Evolutionary conservation across 2,113 vertebrate genomes (phyloP).

Genomic region (Stercorarius parasiticus): DNA sequence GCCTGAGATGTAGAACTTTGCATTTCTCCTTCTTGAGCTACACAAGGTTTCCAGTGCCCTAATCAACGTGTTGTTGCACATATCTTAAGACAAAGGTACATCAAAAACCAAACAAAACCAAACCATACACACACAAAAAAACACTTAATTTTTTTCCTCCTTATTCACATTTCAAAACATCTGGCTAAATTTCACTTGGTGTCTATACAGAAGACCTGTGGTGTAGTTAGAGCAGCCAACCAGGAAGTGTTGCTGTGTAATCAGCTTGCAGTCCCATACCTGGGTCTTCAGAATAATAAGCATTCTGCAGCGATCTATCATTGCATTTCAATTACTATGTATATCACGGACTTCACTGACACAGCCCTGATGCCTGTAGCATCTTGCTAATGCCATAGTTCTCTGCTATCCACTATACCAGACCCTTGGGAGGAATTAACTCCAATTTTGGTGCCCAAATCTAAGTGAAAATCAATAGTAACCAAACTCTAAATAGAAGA

Average conservation of each 20-base stretch:
- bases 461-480: neutral
- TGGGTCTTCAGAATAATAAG: neutral
- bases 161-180: neutral
- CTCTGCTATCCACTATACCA: neutral
- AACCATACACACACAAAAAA: neutral
- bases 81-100: neutral
- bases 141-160: neutral
- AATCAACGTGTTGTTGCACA: neutral
- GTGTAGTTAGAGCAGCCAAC: neutral
- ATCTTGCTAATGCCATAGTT: neutral
- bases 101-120: neutral
- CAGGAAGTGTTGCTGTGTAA: neutral
- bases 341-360: neutral
- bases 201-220: neutral
- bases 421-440: neutral
- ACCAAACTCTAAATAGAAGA: neutral
- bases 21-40: neutral
- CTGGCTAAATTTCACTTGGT: neutral
- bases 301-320: neutral
- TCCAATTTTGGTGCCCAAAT: neutral
- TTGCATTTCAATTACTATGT: neutral
- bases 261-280: neutral
- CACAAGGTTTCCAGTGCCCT: neutral
- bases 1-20: neutral
- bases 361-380: neutral